Conservation (phyloP, 2,113 vertebrate genomes). For the Seriola dumerili region DNA sequence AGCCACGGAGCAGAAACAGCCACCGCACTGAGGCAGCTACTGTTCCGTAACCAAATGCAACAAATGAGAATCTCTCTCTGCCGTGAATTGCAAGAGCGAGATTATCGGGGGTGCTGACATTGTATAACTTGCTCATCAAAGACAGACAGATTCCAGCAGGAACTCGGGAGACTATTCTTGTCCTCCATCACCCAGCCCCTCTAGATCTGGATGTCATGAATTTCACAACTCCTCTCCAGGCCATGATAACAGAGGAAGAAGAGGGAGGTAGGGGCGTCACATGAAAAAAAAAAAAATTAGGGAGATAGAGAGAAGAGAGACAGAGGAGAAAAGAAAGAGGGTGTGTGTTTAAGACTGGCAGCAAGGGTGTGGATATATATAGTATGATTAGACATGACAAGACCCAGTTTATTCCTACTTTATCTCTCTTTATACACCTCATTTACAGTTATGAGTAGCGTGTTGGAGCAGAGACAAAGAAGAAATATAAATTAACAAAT, state of each 20-base stretch:
- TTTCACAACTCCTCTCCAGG: constrained; percentile 68
- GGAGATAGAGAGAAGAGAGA: constrained; percentile 8
- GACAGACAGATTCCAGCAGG: constrained; percentile 58
- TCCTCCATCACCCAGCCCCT: constrained; percentile 57
- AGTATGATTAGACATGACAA: constrained; percentile 21
- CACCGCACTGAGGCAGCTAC: constrained; percentile 16
- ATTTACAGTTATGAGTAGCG: constrained; percentile 6
- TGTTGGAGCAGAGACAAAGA: constrained; percentile 20
- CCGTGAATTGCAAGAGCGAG: constrained; percentile 37
- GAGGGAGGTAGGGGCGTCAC: constrained; percentile 23
- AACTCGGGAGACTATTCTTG: constrained; percentile 66
- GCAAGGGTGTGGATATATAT: constrained; percentile 30
- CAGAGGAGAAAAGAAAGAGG: constrained; percentile 4
- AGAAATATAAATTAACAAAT: constrained; percentile 50
- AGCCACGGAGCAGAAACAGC: constrained; percentile 27
- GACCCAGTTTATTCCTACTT: constrained; percentile 21
- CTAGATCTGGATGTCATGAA: constrained; percentile 64
- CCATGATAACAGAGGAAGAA: constrained; percentile 48
- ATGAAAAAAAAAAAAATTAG: not conserved
- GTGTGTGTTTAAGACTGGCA: constrained; percentile 12
- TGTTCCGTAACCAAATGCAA: constrained; percentile 60
- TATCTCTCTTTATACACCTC: constrained; percentile 19
- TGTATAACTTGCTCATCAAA: constrained; percentile 69
- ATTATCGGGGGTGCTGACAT: constrained; percentile 62
- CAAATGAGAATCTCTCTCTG: constrained; percentile 59